Evolutionary conservation across 1,140 invertebrate species (phyloP), one percentile per base, ranked within the genome.

Genomic region (Vanessa tameamea): DNA sequence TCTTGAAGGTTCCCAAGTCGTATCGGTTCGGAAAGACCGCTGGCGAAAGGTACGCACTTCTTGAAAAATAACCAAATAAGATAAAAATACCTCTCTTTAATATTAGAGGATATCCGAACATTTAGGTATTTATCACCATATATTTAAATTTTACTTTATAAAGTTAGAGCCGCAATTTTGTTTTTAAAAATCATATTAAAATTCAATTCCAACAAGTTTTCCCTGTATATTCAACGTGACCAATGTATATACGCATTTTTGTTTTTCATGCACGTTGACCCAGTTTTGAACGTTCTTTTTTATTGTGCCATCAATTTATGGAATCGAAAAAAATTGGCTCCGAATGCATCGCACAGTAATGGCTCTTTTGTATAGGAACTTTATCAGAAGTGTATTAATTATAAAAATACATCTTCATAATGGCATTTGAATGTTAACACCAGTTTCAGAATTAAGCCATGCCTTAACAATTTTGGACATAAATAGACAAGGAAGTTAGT

Each of bases 311-410:
- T 61, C 57, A 61, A 61, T 61, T 61, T 61, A 61, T 37, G 26
- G 26, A 23, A 61, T 61, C 57, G 57, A 61, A 61, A 61, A 61
- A 61, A 59, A 59, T 61, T 37, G 57, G 57, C 57, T 61, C 15
- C 31, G 57, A 61, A 26, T 11, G 20, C 9, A n/a, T 37, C 23
- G 14, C 4, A 51, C 7, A 15, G 3, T 61, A 26, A 61, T 61
- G 15, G 57, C 16, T 8, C 57, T 61, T 61, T 61, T 59, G 23
- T 61, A 61, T 31, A 26, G 8, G 5, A 20, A 37, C 20, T 61
- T 7, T 61, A 37, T 61, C 26, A 37, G 23, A 53, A 3, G 8
- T 9, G 13, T 57, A 57, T 23, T 57, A 57, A 57, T 53, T n/a
- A 9, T 9, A 2, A 0, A 16, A 8, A 57, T 57, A 23, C 20